Evolutionary conservation across 2,888 invertebrate species (phyloP), one percentile per base, ranked within the genome.

Genomic region (Meganola albula): DNA sequence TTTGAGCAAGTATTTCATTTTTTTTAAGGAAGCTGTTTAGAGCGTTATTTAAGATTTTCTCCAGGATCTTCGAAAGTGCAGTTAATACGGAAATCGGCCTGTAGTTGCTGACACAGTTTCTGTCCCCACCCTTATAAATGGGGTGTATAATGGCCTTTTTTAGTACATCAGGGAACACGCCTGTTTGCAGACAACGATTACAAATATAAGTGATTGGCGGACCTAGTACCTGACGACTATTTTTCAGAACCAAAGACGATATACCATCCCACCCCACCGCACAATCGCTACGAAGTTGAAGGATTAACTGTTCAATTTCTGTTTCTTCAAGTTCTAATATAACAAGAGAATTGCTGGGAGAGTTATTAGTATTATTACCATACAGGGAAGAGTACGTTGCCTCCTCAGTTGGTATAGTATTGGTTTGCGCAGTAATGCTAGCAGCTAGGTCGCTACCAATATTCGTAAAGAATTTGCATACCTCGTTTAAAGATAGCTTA

Each of bases 181-280:
- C 23, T 23, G 9, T 5, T 3, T 9, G 5, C 10, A 23, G 9
- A 4, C 10, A 23, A 9, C 9, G 23, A 10, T 23, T 23, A 10
- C 23, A 23, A 10, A 23, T 23, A 6, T 23, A 10, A 4, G 23
- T 23, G 4, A 23, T 3, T 4, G 10, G 23, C 2, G 23, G 23
- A 10, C 9, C 23, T 8, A 23, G 10, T 2, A 23, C 10, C 4
- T 9, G 6, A 10, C 6, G 23, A 10, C 10, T 8, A 10, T 5
- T 5, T 23, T 23, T 23, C 3, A 23, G 6, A 10, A 23, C 4
- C 10, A 10, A 4, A 4, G 23, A 10, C 3, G 23, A 6, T 9
- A 23, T 23, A 23, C 23, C 23, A 10, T 23, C 23, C 2, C n/a
- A 23, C 3, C 23, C 23, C 3, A 23, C 23, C 23, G 23, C 23